phyloP scores from a whole-genome alignment of 2,113 vertebrate species.

The Circaetus gallicus region DNA sequence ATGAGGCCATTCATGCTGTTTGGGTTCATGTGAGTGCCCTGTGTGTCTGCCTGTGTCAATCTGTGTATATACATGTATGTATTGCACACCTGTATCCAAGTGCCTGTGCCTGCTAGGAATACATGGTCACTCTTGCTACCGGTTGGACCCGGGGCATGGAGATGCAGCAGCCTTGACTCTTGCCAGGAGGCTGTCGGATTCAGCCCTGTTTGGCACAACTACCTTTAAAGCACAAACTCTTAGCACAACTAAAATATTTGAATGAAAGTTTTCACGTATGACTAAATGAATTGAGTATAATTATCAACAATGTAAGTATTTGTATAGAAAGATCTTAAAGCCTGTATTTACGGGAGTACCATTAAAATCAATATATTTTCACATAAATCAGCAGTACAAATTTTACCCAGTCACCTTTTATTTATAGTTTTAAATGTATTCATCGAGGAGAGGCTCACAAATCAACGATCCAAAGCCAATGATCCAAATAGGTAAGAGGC shows the following conservation, averaged over 20 bases:
- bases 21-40: not conserved
- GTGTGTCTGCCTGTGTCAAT: not conserved
- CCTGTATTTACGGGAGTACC: not conserved
- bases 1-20: not conserved
- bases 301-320: not conserved
- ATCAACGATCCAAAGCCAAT: not conserved
- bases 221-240: not conserved
- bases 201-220: not conserved
- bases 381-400: not conserved
- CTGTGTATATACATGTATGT: rapidly evolving
- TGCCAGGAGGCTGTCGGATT: not conserved
- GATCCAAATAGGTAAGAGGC: not conserved
- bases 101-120: not conserved
- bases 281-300: not conserved
- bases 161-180: not conserved
- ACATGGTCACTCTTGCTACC: rapidly evolving
- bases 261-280: not conserved
- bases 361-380: not conserved
- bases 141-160: not conserved
- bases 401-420: not conserved
- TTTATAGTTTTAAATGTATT: not conserved
- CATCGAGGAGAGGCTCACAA: not conserved
- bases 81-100: rapidly evolving
- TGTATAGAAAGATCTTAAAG: not conserved
- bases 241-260: not conserved